phyloP scores from a whole-genome alignment of 1,140 invertebrate species.

The Proales similis region DNA sequence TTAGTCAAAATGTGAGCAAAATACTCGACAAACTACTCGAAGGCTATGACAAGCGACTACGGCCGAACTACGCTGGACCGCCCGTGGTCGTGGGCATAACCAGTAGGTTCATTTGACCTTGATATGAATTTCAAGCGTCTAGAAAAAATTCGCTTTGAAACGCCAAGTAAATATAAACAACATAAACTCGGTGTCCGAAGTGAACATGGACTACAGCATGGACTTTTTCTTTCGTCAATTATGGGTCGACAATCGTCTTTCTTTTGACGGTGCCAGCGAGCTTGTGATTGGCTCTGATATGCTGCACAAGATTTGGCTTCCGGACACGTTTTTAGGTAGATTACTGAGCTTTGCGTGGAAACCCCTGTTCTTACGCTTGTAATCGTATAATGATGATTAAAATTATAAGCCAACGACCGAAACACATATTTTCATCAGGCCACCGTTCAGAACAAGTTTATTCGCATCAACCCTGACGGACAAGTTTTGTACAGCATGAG shows the following conservation, averaged over 20 bases:
- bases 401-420: constrained; percentile 91
- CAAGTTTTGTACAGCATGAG: constrained; percentile 54
- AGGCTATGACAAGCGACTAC: constrained; percentile 42
- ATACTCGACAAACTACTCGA: constrained; percentile 40
- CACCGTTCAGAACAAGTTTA: constrained; percentile 68
- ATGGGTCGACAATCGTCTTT: constrained; percentile 87
- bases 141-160: background rate
- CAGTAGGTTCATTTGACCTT: constrained; percentile 15
- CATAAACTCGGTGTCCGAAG: constrained; percentile 96
- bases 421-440: constrained; percentile 95
- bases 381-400: background rate
- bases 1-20: constrained; percentile 40
- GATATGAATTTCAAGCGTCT: background rate
- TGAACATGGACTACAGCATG: constrained; percentile 97
- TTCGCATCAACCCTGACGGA: constrained; percentile 55
- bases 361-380: background rate
- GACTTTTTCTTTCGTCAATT: constrained; percentile 98
- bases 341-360: background rate
- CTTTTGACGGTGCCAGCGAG: constrained; percentile 66
- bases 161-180: constrained; percentile 52
- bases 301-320: constrained; percentile 95
- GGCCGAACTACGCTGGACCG: constrained; percentile 41
- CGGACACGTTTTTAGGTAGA: constrained; percentile 64
- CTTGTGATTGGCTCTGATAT: constrained; percentile 70
- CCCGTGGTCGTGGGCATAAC: constrained; percentile 35